phyloP scores from a whole-genome alignment of 2,888 invertebrate genomes.

The Chrysotoxum bicinctum region DNA sequence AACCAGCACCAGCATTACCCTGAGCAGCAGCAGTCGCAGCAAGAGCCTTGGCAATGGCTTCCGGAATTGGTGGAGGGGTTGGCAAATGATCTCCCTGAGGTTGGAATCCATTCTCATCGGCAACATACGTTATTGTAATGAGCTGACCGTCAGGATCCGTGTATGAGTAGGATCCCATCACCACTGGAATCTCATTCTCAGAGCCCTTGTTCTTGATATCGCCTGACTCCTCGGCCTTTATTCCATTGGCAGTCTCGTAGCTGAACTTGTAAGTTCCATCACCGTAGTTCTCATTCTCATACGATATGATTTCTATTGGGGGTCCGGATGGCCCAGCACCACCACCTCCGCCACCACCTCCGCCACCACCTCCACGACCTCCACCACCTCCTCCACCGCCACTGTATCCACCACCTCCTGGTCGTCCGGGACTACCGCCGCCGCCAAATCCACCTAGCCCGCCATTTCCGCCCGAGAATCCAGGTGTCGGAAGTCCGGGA shows the following conservation, averaged over 20 bases:
- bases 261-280: conserved; percentile 85
- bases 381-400: conserved; percentile 74
- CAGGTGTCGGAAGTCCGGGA: conserved; percentile 80
- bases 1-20: conserved; percentile 75
- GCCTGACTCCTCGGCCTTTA: conserved; percentile 85
- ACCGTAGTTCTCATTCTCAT: conserved; percentile 84
- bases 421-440: conserved; percentile 77
- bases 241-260: conserved; percentile 86
- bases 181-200: conserved; percentile 83
- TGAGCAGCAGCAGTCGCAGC: conserved; percentile 82
- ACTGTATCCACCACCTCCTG: conserved; percentile 75
- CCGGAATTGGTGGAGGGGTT: conserved; percentile 86
- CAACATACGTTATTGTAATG: conserved; percentile 85
- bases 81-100: conserved; percentile 84
- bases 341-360: conserved; percentile 76
- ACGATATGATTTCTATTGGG: conserved; percentile 83
- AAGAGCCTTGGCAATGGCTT: conserved; percentile 84
- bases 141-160: conserved; percentile 86
- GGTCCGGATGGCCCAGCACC: conserved; percentile 79
- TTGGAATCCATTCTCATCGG: conserved; percentile 87
- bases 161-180: conserved; percentile 85
- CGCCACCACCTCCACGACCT: conserved; percentile 74
- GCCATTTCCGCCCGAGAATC: conserved; percentile 79
- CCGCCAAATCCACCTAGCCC: conserved; percentile 79
- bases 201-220: conserved; percentile 85